Evolutionary conservation across 1,140 invertebrate species (phyloP).

Genomic region (Stenopsyche tienmushanensis): DNA sequence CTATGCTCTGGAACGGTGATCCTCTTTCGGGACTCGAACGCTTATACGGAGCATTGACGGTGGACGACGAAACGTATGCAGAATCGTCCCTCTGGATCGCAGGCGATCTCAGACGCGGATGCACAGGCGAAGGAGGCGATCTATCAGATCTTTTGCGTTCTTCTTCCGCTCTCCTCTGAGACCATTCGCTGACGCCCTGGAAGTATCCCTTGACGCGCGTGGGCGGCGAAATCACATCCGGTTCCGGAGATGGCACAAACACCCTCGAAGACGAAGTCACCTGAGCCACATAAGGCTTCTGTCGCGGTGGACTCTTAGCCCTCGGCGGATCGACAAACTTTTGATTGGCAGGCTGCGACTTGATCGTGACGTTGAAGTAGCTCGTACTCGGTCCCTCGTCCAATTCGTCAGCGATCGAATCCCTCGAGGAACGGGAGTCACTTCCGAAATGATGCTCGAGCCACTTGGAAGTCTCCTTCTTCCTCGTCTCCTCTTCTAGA

Average conservation of each 20-base stretch:
- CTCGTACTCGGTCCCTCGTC: slow-evolving; percentile 62
- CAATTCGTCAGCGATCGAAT: slow-evolving; percentile 57
- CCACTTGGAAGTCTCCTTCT: slow-evolving; percentile 87
- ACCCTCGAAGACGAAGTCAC: slow-evolving; percentile 50
- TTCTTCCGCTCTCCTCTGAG: slow-evolving; percentile 61
- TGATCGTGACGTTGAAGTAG: slow-evolving; percentile 78
- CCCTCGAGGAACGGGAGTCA: slow-evolving; percentile 75
- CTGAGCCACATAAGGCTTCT: slow-evolving; percentile 48
- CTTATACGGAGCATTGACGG: slow-evolving; percentile 47
- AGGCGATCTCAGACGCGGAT: slow-evolving; percentile 50
- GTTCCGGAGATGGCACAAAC: slow-evolving; percentile 52
- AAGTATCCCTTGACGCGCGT: slow-evolving; percentile 59
- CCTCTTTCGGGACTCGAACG: slow-evolving; percentile 50
- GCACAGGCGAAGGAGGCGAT: slow-evolving; percentile 53
- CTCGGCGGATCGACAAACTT: slow-evolving; percentile 42
- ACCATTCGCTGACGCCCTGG: slow-evolving; percentile 76
- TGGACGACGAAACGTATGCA: slow-evolving; percentile 57
- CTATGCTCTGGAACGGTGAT: slow-evolving; percentile 52
- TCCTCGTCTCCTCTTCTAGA: slow-evolving; percentile 83
- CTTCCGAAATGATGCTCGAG: slow-evolving; percentile 87
- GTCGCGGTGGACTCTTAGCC: slow-evolving; percentile 46
- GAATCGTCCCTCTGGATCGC: slow-evolving; percentile 57
- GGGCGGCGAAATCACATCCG: slow-evolving; percentile 43
- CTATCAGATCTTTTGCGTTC: slow-evolving; percentile 52
- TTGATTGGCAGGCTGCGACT: slow-evolving; percentile 59